These are phyloP conservation scores for Podocnemis expansa DNA, from an alignment of 2,113 vertebrate genomes.

Conservation along the genomic window DNA sequence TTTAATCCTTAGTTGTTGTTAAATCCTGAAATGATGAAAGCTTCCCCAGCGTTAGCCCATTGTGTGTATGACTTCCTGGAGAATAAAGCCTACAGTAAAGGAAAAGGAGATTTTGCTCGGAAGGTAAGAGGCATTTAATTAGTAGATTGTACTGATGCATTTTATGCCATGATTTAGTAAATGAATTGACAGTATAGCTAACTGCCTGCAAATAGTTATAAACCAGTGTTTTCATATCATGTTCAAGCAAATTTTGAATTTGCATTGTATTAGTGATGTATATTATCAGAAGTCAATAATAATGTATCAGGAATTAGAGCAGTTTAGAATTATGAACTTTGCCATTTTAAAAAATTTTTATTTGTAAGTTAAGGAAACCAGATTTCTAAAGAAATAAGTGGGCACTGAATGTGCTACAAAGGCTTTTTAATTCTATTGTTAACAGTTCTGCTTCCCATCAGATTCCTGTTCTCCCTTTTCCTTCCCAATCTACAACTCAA, in stretches of 20 bases:
- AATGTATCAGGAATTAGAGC: background rate
- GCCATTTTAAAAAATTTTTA: background rate
- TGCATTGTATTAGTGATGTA: background rate
- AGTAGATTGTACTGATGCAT: background rate
- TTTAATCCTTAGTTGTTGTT: conserved; percentile 85
- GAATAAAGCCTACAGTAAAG: conserved; percentile 98
- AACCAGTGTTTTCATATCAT: background rate
- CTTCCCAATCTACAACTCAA: conserved; percentile 29
- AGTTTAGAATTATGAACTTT: rapidly evolving
- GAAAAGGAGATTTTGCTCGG: conserved; percentile 97
- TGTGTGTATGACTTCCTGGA: conserved; percentile 94
- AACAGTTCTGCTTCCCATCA: background rate
- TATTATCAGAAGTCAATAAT: background rate
- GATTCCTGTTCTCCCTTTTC: background rate
- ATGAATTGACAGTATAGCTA: background rate
- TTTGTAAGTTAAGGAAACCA: background rate
- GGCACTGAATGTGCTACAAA: background rate
- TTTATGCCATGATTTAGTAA: background rate
- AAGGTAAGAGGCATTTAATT: conserved; percentile 83
- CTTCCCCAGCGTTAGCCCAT: conserved; percentile 88
- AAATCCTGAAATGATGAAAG: conserved; percentile 95
- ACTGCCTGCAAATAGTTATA: background rate
- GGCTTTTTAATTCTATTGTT: background rate
- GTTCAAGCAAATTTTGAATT: background rate
- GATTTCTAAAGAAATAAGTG: background rate